Evolutionary conservation across 2,113 vertebrate species (phyloP).

Genomic region (Callorhinus ursinus): DNA sequence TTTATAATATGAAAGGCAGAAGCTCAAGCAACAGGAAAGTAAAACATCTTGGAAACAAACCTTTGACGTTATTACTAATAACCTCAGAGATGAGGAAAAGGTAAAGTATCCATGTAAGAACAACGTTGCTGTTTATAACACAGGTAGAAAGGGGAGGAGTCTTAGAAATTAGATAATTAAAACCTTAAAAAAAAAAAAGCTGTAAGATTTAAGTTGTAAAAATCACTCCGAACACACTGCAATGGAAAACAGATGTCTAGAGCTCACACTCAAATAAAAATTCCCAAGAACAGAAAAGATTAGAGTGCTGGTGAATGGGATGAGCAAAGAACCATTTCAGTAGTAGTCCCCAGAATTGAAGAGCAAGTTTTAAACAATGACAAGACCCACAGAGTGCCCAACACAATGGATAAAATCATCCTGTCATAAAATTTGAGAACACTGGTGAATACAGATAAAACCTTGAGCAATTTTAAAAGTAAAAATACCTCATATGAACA

Average conservation of each 20-base stretch:
- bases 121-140: background rate
- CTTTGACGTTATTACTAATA: background rate
- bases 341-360: background rate
- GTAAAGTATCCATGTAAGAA: background rate
- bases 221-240: background rate
- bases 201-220: background rate
- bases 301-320: background rate
- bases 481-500: background rate
- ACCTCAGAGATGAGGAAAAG: background rate
- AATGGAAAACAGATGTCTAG: background rate
- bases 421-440: background rate
- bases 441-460: background rate
- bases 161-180: background rate
- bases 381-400: background rate
- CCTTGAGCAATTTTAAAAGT: background rate
- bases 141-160: background rate
- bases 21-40: background rate
- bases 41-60: background rate
- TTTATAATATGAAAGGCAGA: background rate
- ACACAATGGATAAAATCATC: background rate
- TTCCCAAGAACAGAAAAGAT: background rate
- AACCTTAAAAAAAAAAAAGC: background rate
- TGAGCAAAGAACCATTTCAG: background rate
- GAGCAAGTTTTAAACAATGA: background rate
- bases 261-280: background rate